Evolutionary conservation across 1,140 invertebrate genomes (phyloP), one percentile per base, ranked within the genome.

Genomic region (Caenorhabditis brenneri): DNA sequence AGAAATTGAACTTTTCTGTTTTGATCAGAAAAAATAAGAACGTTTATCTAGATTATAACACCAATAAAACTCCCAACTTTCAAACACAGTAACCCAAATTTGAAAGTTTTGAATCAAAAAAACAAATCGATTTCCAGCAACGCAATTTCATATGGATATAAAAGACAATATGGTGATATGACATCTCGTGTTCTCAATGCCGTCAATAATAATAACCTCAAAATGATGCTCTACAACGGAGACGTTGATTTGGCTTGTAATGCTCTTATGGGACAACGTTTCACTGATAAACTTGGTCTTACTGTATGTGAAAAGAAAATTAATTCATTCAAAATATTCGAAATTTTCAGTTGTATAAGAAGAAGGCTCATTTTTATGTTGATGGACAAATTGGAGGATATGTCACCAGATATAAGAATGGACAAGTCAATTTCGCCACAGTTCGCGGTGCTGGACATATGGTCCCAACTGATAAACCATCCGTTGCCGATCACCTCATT

Each of bases 221-320:
- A 80, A 16, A 65, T 83, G 42, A 65, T 93, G 53, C 88, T 93
- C n/a, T 93, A 93, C 88, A 93, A 93, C 87, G 92, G 92, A 15
- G 92, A 93, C 88, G 89, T 92, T 22, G 92, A 93, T 84, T 74
- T 93, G 92, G 92, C 92, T 0, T 93, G 92, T 86, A 92, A 93
- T 85, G 93, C 92, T 86, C 88, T 93, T 15, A 86, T 86, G 85
- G 84, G 85, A 82, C 85, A 86, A 31, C 42, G 85, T n/a, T 86
- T 86, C 80, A 78, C 78, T 39, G 49, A 53, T 12, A 86, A 85
- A 31, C 84, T 86, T 42, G 85, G 85, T 60, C 31, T 80, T 31
- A 49, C 85, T 24, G 82, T 83, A 36, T 24, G 81, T 74, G 39
- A n/a, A n/a, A n/a, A n/a, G n/a, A n/a, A n/a, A n/a, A n/a, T 39